A percentile compares a stretch with the other conserved stretches of the same genome.
These are phyloP conservation scores for Parotia lawesii DNA, from an alignment of 2,113 vertebrate genomes.

Conservation along the genomic window DNA sequence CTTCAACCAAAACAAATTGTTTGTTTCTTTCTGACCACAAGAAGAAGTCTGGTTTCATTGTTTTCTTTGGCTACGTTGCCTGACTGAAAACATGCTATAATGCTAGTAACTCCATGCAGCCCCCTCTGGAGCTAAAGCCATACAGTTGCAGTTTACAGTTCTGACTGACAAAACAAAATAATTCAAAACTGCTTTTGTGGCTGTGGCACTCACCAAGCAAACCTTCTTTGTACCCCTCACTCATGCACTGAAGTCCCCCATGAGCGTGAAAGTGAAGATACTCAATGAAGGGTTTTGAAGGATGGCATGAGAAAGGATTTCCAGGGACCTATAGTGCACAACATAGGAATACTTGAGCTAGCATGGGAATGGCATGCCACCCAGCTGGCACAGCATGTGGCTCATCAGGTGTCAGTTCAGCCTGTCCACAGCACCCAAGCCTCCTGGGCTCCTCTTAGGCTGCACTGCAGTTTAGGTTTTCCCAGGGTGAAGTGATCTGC, in stretches of 20 bases:
- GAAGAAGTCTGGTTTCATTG: slow-evolving; percentile 39
- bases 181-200: neutral
- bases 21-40: slow-evolving; percentile 57
- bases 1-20: slow-evolving; percentile 61
- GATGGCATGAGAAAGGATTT: neutral
- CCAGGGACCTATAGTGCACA: fast-evolving
- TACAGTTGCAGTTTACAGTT: neutral
- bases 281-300: neutral
- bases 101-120: neutral
- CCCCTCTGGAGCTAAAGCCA: neutral
- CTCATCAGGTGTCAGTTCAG: neutral
- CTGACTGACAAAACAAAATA: slow-evolving; percentile 23
- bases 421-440: neutral
- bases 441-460: neutral
- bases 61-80: slow-evolving; percentile 1
- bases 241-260: neutral
- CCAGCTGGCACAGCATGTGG: fast-evolving
- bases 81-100: neutral
- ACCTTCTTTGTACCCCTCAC: neutral
- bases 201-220: neutral
- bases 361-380: neutral
- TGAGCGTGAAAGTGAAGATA: fast-evolving
- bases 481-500: fast-evolving
- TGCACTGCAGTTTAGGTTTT: neutral
- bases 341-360: neutral